Conservation (phyloP, 2,113 vertebrate species). For the Fukomys damarensis region DNA sequence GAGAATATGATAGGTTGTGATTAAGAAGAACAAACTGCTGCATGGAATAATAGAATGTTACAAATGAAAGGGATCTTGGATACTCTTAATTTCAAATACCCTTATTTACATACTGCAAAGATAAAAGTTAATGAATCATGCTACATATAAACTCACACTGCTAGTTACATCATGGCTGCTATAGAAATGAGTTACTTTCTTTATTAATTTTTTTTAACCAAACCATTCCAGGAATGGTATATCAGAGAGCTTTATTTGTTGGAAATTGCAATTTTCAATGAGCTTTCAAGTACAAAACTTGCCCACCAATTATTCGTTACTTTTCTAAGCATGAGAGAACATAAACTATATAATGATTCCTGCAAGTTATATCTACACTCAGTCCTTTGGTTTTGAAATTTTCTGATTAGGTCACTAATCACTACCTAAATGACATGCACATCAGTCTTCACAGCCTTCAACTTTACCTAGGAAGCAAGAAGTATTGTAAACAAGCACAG, state of each 20-base stretch:
- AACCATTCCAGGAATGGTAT: neutral
- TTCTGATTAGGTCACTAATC: neutral
- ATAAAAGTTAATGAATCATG: neutral
- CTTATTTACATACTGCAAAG: constrained; percentile 23
- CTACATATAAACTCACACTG: neutral
- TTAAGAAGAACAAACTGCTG: neutral
- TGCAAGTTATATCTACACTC: neutral
- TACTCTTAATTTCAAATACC: neutral
- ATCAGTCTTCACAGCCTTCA: neutral
- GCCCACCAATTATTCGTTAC: neutral
- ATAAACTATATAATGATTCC: neutral
- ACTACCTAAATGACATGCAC: neutral
- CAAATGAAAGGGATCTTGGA: neutral
- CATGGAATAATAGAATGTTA: neutral
- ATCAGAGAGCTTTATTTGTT: neutral
- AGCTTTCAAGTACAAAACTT: neutral
- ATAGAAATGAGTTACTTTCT: neutral
- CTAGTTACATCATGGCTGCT: neutral
- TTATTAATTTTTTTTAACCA: neutral
- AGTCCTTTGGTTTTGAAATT: neutral
- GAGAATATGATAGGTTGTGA: neutral
- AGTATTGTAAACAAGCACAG: neutral
- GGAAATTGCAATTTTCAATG: neutral
- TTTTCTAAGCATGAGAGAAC: neutral
- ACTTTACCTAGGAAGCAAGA: neutral